Evolutionary conservation across 1,140 invertebrate genomes (phyloP), one percentile per base, ranked within the genome.

Genomic region (Geopemphigus sp.): DNA sequence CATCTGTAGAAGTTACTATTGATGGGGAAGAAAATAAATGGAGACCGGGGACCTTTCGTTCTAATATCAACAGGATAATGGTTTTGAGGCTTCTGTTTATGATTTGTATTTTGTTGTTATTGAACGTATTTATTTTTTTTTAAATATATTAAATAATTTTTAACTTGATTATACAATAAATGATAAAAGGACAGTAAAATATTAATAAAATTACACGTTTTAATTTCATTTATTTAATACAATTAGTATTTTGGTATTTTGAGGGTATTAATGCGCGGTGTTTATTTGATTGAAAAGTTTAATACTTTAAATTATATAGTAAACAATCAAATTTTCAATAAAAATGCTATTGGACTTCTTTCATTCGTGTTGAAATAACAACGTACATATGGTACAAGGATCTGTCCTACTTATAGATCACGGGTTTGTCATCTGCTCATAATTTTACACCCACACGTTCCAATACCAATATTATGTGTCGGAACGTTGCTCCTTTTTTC

Each of bases 391-490:
- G 74, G 74, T 24, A 78, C 74, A 78, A 78, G 74, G 74, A 63
- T 78, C 57, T 47, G 57, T 78, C 74, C 74, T 78, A 78, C 74
- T 78, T 78, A 61, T 26, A 78, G 57, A 63, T 63, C 57, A 50
- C 74, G 5, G 57, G 22, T 78, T 78, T 78, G 22, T 78, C 74
- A 78, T 63, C 74, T 78, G 74, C 74, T 78, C 74, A 63, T n/a
- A 63, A 57, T 39, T 50, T 70, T 39, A 50, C 74, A 78, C 74
- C 74, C 74, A 78, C 74, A 63, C 74, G 56, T 59, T 74, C n/a
- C 15, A 14, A 54, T 72, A 53, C 50, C 26, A 72, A 24, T 72
- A 53, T 29, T 26, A 54, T 53, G 19, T 26, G 24, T 59, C 22
- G 22, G 47, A 54, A 54, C 68, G 24, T 22, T 19, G 45, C 59